Evolutionary conservation across 2,113 vertebrate species (phyloP), one percentile per base, ranked within the genome.

Genomic region (Ictidomys tridecemlineatus): DNA sequence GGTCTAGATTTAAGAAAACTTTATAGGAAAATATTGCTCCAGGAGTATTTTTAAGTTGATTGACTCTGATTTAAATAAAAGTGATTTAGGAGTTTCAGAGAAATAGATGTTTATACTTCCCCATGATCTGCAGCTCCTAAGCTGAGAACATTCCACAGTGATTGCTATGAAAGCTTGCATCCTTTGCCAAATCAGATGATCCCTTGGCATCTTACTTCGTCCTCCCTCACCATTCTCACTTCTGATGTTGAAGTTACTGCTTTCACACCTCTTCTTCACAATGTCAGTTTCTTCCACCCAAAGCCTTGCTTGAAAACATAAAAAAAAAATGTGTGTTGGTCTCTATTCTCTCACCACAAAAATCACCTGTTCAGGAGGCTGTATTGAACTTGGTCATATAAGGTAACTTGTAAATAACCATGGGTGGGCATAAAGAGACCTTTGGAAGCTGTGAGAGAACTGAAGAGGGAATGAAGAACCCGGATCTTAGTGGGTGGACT

Each of bases 251-350:
- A 92, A 63, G 77, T 37, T 89, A 94, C 13, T 53, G 58, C 72
- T 39, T 93, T 89, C 63, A 83, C 91, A 96, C 56, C 39, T 91
- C 17, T 74, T 88, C 88, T 89, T 91, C 74, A 18, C 32, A 76
- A 22, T 18, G 74, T 77, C 82, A 93, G 39, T 78, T 89, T 91
- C 83, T 94, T 88, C 80, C 48, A 48, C 30, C 45, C 42, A 67
- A 87, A 95, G 48, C 20, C 48, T 96, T 67, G 70, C 42, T 95
- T 94, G 67, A 95, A 89, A 80, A 58, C 11, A 16, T 72, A 12
- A 45, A 45, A 45, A 45, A 45, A 45, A n/a, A 61, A 93, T 83
- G 56, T 28, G n/a, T 61, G 1, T 22, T 53, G 8, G 28, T 85
- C 28, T 72, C 74, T 74, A 26, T 58, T 86, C 51, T 84, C 56